These are phyloP conservation scores for Yponomeuta cagnagella DNA, from an alignment of 2,888 invertebrate genomes.

Conservation along the genomic window DNA sequence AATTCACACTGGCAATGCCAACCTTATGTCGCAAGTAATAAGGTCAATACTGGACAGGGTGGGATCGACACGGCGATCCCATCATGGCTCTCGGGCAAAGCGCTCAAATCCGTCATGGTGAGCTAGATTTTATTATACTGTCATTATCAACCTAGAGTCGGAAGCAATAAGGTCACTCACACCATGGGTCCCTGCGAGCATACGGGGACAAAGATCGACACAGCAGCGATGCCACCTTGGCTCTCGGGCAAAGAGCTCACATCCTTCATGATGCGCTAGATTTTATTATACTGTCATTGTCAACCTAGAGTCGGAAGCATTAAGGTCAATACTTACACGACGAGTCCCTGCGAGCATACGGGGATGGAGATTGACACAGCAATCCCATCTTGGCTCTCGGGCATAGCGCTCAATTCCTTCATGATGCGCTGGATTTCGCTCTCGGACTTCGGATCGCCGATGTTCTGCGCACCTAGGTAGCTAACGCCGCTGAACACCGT, in stretches of 20 bases:
- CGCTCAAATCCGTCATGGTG: no score
- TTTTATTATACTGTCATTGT: no score
- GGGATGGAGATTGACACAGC: slow-evolving; percentile 95
- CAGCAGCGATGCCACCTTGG: not conserved
- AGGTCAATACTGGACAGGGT: no score
- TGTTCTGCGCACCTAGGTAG: slow-evolving; percentile 93
- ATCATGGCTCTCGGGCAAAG: no score
- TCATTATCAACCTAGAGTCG: not conserved
- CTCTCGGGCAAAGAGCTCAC: no score
- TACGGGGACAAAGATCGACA: slow-evolving; percentile 84
- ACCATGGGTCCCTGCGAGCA: slow-evolving; percentile 95
- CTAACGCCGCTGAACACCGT: slow-evolving; percentile 95
- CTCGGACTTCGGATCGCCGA: slow-evolving; percentile 95
- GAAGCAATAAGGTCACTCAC: slow-evolving; percentile 72
- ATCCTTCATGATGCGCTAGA: no score
- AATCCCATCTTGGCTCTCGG: slow-evolving; percentile 81
- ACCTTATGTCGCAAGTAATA: no score
- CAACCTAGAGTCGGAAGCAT: not conserved
- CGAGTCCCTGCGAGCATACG: slow-evolving; percentile 92
- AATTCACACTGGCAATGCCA: no score
- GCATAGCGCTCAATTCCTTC: slow-evolving; percentile 91
- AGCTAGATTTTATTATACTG: no score
- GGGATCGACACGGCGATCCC: no score
- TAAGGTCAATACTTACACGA: slow-evolving; percentile 81
- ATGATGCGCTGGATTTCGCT: slow-evolving; percentile 94